Conservation (phyloP, 2,797 vertebrate genomes). For the Saxicola maurus region DNA sequence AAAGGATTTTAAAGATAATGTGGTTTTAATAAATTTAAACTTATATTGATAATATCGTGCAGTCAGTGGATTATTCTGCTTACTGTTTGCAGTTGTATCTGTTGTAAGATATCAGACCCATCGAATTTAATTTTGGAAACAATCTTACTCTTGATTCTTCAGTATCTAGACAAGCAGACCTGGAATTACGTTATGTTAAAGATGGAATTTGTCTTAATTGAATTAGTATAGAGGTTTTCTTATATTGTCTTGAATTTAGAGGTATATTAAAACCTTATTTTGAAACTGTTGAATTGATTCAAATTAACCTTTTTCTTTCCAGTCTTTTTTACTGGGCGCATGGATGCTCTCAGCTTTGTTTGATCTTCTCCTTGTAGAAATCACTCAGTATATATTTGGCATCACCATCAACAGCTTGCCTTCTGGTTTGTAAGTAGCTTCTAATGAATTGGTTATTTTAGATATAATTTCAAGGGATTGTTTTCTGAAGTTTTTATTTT, state of each 20-base stretch:
- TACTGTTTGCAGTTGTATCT: neutral
- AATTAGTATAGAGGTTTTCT: neutral
- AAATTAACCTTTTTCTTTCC: constrained; percentile 15
- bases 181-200: neutral
- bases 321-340: constrained; percentile 91
- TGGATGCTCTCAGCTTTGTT: constrained; percentile 89
- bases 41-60: neutral
- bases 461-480: neutral
- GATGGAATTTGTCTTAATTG: neutral
- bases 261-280: neutral
- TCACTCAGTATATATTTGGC: constrained; percentile 77
- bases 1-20: neutral
- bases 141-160: neutral
- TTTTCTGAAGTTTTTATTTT: neutral
- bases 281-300: neutral
- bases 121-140: neutral
- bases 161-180: neutral
- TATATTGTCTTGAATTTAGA: neutral
- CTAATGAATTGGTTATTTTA: neutral
- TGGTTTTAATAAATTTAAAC: neutral
- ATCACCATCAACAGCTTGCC: constrained; percentile 85
- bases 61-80: neutral
- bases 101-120: neutral
- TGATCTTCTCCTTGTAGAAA: constrained; percentile 85
- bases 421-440: constrained; percentile 90